phyloP scores from a whole-genome alignment of 1,140 invertebrate genomes.

The Dufourea novaeangliae region DNA sequence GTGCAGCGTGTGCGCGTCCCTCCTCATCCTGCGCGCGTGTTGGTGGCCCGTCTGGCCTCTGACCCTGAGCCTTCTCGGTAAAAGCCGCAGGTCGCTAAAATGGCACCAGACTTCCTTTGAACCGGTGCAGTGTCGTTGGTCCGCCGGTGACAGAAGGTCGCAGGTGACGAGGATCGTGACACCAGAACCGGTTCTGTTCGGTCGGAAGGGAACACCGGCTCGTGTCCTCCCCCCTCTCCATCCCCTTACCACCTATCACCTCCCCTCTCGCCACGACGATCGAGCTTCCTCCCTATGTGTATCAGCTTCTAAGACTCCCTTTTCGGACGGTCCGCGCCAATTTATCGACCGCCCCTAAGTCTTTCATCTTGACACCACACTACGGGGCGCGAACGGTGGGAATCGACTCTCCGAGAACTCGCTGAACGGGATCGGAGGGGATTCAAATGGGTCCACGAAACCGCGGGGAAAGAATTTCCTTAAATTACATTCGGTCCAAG shows the following conservation, averaged over 20 bases:
- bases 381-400: conserved; percentile 22
- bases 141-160: conserved; percentile 68
- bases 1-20: conserved; percentile 24
- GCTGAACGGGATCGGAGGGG: neutral
- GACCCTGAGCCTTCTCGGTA: conserved; percentile 69
- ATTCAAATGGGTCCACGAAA: too few relatives aligned
- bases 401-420: neutral
- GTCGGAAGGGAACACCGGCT: conserved; percentile 52
- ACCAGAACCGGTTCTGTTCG: conserved; percentile 66
- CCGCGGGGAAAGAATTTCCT: too few relatives aligned
- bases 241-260: too few relatives aligned
- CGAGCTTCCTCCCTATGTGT: conserved; percentile 11
- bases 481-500: too few relatives aligned
- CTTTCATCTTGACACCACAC: conserved; percentile 29
- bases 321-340: conserved; percentile 28
- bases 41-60: conserved; percentile 68
- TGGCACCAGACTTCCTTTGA: conserved; percentile 72
- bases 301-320: conserved; percentile 60
- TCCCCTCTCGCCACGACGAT: conserved; percentile 6
- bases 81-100: conserved; percentile 69
- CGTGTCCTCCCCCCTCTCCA: conserved; percentile 2
- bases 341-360: conserved; percentile 22
- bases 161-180: conserved; percentile 68
- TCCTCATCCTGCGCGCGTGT: conserved; percentile 48
- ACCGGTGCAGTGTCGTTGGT: conserved; percentile 69